Evolutionary conservation across 1,140 invertebrate genomes (phyloP).

Genomic region (Megathymus violae): DNA sequence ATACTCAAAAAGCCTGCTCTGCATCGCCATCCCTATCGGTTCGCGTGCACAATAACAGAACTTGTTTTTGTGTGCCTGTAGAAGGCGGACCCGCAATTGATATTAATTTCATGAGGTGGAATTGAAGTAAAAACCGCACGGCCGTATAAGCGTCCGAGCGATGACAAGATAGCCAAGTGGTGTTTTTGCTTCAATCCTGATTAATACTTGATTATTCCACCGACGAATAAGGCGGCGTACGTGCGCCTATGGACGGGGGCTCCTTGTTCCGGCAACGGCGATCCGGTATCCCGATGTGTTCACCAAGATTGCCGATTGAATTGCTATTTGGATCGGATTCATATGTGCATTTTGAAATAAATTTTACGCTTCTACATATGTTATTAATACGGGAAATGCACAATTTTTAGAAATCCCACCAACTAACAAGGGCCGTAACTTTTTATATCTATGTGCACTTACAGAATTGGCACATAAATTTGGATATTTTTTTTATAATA

Average conservation of each 20-base stretch:
- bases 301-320: background rate
- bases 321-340: background rate
- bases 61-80: constrained; percentile 55
- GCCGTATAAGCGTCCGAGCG: constrained; percentile 44
- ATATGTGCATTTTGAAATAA: background rate
- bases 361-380: background rate
- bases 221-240: constrained; percentile 30
- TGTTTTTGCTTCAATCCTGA: constrained; percentile 55
- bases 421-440: too few relatives aligned
- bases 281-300: background rate
- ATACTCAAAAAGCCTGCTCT: constrained; percentile 49
- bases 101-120: constrained; percentile 74
- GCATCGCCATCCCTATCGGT: constrained; percentile 43
- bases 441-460: too few relatives aligned
- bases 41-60: constrained; percentile 37
- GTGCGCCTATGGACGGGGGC: constrained; percentile 20
- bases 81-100: constrained; percentile 64
- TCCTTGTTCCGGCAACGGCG: constrained; percentile 10
- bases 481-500: too few relatives aligned
- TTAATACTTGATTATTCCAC: constrained; percentile 34
- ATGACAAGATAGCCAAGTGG: constrained; percentile 46
- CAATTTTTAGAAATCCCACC: too few relatives aligned
- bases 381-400: too few relatives aligned
- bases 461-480: too few relatives aligned
- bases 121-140: constrained; percentile 54